These are phyloP conservation scores for Bombus ignitus DNA, from an alignment of 1,140 invertebrate species.

Conservation along the genomic window DNA sequence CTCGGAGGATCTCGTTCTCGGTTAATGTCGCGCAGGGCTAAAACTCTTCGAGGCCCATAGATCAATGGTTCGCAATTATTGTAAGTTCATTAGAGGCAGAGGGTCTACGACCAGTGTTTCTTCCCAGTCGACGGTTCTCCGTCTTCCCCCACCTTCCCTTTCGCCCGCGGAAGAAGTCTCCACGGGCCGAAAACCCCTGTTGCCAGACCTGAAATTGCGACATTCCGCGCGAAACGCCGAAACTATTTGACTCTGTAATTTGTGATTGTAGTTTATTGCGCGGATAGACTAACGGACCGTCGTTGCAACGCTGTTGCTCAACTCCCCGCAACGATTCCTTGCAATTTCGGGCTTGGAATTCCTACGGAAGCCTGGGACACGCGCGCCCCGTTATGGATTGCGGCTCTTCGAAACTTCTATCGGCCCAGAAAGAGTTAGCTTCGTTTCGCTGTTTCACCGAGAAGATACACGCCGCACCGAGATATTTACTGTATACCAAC, in stretches of 20 bases:
- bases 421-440: conserved; percentile 45
- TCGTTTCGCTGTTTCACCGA: not conserved
- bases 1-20: conserved; percentile 13
- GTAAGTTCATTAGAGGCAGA: conserved; percentile 81
- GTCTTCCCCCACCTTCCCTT: conserved; percentile 41
- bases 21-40: conserved; percentile 66
- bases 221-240: conserved; percentile 82
- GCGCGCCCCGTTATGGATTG: conserved; percentile 59
- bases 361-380: conserved; percentile 58
- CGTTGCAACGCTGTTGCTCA: conserved; percentile 67
- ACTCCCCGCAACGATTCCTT: conserved; percentile 66
- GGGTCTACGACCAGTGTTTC: conserved; percentile 42
- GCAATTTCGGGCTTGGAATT: conserved; percentile 70
- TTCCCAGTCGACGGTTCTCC: conserved; percentile 60
- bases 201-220: conserved; percentile 82
- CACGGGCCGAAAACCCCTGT: conserved; percentile 72
- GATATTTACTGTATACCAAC: too few species aligned
- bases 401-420: conserved; percentile 59
- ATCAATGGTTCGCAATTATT: conserved; percentile 83
- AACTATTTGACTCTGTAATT: conserved; percentile 83
- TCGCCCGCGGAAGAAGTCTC: conserved; percentile 63
- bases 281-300: conserved; percentile 78
- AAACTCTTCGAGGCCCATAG: conserved; percentile 79
- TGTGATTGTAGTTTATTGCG: conserved; percentile 83
- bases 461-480: not conserved